phyloP scores from a whole-genome alignment of 2,888 invertebrate species.

The Girardia tigrina region DNA sequence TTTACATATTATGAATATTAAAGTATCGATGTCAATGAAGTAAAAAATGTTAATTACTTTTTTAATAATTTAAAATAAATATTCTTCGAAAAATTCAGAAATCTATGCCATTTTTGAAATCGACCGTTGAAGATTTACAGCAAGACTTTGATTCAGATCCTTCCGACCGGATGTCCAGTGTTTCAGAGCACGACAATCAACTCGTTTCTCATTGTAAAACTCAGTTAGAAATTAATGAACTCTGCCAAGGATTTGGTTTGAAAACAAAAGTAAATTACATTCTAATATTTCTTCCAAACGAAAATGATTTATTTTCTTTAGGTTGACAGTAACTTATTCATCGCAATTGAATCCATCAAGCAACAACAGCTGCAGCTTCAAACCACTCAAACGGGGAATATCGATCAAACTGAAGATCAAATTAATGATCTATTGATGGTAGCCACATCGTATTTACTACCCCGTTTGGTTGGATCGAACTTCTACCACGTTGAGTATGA shows the following conservation, averaged over 20 bases:
- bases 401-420: not conserved
- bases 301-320: not conserved
- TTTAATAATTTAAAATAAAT: too few relatives aligned
- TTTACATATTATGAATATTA: too few relatives aligned
- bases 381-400: not conserved
- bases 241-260: not conserved
- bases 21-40: too few relatives aligned
- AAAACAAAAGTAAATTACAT: not conserved
- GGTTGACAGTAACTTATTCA: not conserved
- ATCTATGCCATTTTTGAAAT: not conserved
- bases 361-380: not conserved
- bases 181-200: not conserved
- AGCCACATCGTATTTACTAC: not conserved
- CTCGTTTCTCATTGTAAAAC: not conserved
- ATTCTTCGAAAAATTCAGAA: not conserved
- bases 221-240: not conserved
- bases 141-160: not conserved
- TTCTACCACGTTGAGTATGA: not conserved
- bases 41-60: too few relatives aligned
- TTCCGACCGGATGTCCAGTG: not conserved
- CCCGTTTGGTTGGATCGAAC: not conserved
- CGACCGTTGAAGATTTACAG: not conserved
- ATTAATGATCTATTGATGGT: not conserved
- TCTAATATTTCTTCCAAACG: not conserved
- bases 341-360: not conserved